Percentiles rank a stretch among this genome's conserved stretches.
Conservation (phyloP, 2,888 invertebrate species). For the Amblyjoppa proteus region DNA sequence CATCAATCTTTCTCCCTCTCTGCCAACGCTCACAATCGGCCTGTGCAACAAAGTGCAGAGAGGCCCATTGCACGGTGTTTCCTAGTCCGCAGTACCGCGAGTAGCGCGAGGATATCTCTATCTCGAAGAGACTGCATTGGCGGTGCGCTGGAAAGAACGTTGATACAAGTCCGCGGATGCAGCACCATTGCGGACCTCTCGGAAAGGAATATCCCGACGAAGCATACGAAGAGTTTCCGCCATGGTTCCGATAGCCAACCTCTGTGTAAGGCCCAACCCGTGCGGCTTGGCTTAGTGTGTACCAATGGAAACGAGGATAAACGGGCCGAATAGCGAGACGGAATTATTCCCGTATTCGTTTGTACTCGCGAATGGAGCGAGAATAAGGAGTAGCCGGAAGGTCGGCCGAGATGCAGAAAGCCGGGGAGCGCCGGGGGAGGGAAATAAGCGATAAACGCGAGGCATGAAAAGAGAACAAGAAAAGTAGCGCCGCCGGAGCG, state of each 20-base stretch:
- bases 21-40: not conserved
- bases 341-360: conserved; percentile 25
- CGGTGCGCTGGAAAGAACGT: conserved; percentile 38
- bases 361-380: not conserved
- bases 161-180: conserved; percentile 15
- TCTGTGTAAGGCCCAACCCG: conserved; percentile 12
- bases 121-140: conserved; percentile 30
- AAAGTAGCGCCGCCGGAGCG: conserved; percentile 42
- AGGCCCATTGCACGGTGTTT: not conserved
- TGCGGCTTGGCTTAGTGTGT: too few relatives aligned
- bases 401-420: conserved; percentile 46
- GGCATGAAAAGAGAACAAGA: conserved; percentile 56
- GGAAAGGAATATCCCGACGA: conserved; percentile 26
- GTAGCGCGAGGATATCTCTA: conserved; percentile 50
- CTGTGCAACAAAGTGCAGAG: not conserved
- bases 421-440: conserved; percentile 55
- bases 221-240: conserved; percentile 27
- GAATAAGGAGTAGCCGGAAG: conserved; percentile 32
- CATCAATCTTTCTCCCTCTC: not conserved
- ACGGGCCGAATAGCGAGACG: conserved; percentile 22
- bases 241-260: conserved; percentile 51
- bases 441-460: conserved; percentile 36
- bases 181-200: conserved; percentile 19
- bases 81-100: not conserved
- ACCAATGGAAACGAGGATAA: conserved; percentile 25